Base-by-base conservation (phyloP, 2,113 vertebrate genomes). In the Lophius piscatorius region DNA sequence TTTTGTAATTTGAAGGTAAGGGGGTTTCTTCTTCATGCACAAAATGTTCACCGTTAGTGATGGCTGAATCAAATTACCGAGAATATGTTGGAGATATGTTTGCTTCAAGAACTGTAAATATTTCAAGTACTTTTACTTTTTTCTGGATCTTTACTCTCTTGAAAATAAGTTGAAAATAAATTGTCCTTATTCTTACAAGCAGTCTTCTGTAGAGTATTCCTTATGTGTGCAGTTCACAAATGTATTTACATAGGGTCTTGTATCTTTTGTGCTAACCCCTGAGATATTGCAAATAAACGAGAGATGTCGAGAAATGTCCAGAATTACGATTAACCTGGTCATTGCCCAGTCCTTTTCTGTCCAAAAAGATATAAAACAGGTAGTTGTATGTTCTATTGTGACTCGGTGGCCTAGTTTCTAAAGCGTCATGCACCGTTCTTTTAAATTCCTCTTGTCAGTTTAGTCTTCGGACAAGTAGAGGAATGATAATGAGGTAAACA, bases 281-380 rank as follows among this genome's bases (percentile, higher is more conserved):
- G 24, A 63, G 49, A 2, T 14, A 1, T 16, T 16, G 6, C 26
- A 36, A 38, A n/a, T n/a, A n/a, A n/a, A 60, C 46, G 67, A 60
- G 46, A 56, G 34, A 62, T 76, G 67, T 61, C 33, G 18, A 48
- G 42, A 59, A 56, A 64, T 33, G 47, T 74, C 31, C 2, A 46
- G 18, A 74, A 51, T 66, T 26, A 61, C 40, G 38, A 12, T 7
- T 14, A 3, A 7, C 12, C 21, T 20, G 9, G 9, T 56, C 62
- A 26, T 36, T 54, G 22, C 33, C 42, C 14, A 24, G 14, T 5
- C n/a, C 8, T 24, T 39, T 50, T 58, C 40, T 36, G 28, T 47
- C 44, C 44, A 66, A 73, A 35, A 34, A 68, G 47, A 77, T 63
- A 50, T 40, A 73, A 60, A 83, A 42, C 67, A 35, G 22, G 35